Evolutionary conservation across 2,888 invertebrate genomes (phyloP).

Genomic region (Parasteatoda lunata): DNA sequence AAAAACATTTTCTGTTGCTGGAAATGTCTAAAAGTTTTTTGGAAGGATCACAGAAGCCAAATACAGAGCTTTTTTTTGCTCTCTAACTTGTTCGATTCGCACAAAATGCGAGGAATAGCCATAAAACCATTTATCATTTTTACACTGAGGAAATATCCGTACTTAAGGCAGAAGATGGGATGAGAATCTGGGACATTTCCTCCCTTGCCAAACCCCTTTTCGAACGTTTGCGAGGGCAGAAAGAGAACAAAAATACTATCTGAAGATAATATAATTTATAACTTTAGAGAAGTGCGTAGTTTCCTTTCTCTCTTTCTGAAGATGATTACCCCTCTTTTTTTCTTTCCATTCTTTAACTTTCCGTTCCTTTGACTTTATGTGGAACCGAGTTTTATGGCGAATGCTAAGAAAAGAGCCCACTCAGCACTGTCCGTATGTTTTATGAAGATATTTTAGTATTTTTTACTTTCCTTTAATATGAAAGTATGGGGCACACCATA

Average conservation of each 20-base stretch:
- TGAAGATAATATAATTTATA: constrained; percentile 9
- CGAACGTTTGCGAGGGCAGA: background rate
- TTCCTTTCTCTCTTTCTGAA: background rate
- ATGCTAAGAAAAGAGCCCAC: background rate
- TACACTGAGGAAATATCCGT: background rate
- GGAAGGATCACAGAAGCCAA: background rate
- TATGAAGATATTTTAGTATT: background rate
- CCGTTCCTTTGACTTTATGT: background rate
- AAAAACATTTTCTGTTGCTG: background rate
- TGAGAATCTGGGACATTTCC: background rate
- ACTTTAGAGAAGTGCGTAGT: background rate
- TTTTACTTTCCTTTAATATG: too few species aligned
- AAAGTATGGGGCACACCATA: too few species aligned
- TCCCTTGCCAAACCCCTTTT: background rate
- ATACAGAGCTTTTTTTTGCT: background rate
- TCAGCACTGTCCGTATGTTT: background rate
- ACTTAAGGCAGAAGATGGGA: background rate
- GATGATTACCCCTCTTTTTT: background rate
- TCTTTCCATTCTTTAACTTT: background rate
- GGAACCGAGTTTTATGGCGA: background rate
- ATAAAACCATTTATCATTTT: constrained; percentile 18
- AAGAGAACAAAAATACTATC: background rate
- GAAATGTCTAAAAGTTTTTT: background rate
- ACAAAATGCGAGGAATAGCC: background rate
- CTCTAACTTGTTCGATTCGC: constrained; percentile 4